phyloP scores from a whole-genome alignment of 2,888 invertebrate species.

The Stenolophus ochropezus region DNA sequence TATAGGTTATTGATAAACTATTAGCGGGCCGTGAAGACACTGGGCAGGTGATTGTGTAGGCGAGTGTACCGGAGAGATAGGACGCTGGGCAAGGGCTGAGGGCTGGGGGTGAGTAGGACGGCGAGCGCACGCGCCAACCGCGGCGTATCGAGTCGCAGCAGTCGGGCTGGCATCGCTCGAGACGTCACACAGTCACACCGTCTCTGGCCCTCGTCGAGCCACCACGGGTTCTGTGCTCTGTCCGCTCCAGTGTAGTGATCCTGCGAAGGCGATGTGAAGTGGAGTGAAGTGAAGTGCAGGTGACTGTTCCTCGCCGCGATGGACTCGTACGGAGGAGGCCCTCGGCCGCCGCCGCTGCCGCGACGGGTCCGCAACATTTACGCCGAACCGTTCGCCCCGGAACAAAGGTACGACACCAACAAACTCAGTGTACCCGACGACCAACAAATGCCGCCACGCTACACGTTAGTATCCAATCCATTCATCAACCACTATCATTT shows the following conservation, averaged over 20 bases:
- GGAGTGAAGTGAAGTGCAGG: conserved; percentile 8
- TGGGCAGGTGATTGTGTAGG: conserved; percentile 49
- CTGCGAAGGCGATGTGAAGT: neutral
- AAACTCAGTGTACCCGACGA: conserved; percentile 57
- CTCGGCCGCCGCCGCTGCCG: conserved; percentile 79
- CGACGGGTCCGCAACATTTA: conserved; percentile 80
- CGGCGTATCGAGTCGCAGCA: conserved; percentile 69
- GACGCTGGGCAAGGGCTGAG: conserved; percentile 30
- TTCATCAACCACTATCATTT: conserved; percentile 38
- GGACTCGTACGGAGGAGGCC: conserved; percentile 79
- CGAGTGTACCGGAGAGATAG: conserved; percentile 57
- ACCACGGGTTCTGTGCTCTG: neutral
- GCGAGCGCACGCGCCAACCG: conserved; percentile 70
- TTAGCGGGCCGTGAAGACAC: conserved; percentile 47
- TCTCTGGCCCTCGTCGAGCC: conserved; percentile 65
- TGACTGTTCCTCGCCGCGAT: conserved; percentile 68
- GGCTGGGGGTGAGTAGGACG: conserved; percentile 32
- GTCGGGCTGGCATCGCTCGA: conserved; percentile 58
- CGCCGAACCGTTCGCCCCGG: conserved; percentile 80
- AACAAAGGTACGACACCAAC: conserved; percentile 69
- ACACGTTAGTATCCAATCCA: conserved; percentile 55
- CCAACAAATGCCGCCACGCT: conserved; percentile 56
- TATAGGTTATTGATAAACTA: conserved; percentile 57
- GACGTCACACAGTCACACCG: conserved; percentile 69
- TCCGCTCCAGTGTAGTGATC: neutral